Conservation (phyloP, 2,797 vertebrate genomes). For the Avahi laniger region DNA sequence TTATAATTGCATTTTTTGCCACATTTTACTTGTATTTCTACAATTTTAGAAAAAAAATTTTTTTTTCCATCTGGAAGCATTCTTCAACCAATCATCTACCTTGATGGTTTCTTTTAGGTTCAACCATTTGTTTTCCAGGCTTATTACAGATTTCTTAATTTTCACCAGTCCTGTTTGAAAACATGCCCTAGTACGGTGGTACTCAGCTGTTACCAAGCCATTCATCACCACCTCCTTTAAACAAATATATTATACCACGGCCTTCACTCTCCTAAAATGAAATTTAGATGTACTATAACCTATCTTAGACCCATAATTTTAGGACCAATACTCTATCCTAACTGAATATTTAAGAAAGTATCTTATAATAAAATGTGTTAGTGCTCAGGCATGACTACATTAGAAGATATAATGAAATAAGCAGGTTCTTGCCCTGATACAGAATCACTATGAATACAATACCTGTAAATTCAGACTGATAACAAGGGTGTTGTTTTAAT, state of each 20-base stretch:
- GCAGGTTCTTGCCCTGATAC: not conserved
- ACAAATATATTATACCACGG: not conserved
- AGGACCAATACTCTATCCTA: not conserved
- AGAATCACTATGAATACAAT: not conserved
- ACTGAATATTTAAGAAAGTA: not conserved
- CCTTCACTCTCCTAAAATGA: not conserved
- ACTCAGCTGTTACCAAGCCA: not conserved
- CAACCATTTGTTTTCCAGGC: not conserved
- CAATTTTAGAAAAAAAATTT: not conserved
- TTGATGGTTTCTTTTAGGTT: not conserved
- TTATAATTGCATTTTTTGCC: not conserved
- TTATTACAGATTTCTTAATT: not conserved
- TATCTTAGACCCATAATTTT: not conserved
- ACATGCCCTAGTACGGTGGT: not conserved
- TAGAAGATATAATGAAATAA: not conserved
- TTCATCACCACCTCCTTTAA: not conserved
- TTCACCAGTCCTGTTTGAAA: not conserved
- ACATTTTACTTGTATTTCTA: constrained; percentile 22
- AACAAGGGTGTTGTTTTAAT: not conserved
- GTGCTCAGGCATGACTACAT: not conserved
- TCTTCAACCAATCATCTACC: not conserved
- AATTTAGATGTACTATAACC: not conserved
- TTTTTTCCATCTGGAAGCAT: not conserved
- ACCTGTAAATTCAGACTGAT: not conserved
- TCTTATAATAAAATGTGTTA: not conserved